phyloP scores from a whole-genome alignment of 2,113 vertebrate species.

The Origma solitaria region DNA sequence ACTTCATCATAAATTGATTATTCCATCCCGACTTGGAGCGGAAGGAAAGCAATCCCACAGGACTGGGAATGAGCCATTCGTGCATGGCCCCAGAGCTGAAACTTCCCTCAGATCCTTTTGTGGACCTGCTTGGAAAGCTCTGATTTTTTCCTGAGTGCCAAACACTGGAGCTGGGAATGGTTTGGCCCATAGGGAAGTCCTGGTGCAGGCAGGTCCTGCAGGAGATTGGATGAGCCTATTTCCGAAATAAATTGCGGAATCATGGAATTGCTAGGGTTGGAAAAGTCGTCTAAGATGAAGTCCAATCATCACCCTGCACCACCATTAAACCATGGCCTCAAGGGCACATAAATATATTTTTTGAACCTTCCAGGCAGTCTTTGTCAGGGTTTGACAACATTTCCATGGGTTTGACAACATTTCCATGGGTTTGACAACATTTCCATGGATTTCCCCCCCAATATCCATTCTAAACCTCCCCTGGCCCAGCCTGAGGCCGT shows the following conservation, averaged over 20 bases:
- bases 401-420: not conserved
- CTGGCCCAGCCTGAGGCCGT: too few relatives aligned
- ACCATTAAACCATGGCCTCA: fast-evolving
- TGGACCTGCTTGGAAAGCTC: not conserved
- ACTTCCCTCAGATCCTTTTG: not conserved
- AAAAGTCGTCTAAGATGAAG: not conserved
- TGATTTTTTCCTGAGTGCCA: not conserved
- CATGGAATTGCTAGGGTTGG: not conserved
- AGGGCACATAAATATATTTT: fast-evolving
- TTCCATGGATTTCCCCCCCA: too few relatives aligned
- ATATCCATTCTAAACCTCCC: fast-evolving
- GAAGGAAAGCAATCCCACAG: not conserved
- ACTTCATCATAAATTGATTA: constrained; percentile 39
- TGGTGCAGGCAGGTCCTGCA: not conserved
- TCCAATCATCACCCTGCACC: not conserved
- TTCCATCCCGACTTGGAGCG: not conserved
- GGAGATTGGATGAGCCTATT: not conserved
- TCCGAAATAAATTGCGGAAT: not conserved
- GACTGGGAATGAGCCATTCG: not conserved
- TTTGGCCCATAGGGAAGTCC: fast-evolving
- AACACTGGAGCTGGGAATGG: fast-evolving
- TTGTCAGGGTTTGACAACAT: not conserved
- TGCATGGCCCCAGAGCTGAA: not conserved
- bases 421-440: not conserved
- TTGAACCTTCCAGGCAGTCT: not conserved